Evolutionary conservation across 2,113 vertebrate genomes (phyloP), one percentile per base, ranked within the genome.

Genomic region (Vidua macroura): DNA sequence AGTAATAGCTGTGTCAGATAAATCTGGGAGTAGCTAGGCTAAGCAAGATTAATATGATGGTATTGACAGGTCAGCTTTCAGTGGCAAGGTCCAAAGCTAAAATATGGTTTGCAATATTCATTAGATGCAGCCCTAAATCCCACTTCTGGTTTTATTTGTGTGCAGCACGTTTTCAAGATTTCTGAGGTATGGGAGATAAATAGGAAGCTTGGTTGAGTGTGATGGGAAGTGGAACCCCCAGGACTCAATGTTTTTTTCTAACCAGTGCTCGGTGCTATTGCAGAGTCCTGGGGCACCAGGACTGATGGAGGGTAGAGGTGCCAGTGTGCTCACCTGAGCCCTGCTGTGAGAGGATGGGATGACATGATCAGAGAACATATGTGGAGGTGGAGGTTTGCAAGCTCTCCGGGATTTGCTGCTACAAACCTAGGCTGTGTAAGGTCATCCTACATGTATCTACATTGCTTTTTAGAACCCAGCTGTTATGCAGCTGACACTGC

Each of bases 71-170:
- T 67, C 60, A 94, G 68, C 44, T 67, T 92, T 72, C 55, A 77
- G 30, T 39, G 20, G 22, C 75, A 49, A 72, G 44, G 30, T 92
- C 75, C 76, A 73, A 58, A 86, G 74, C 35, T 68, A 88, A 96
- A 85, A 19, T 55, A 24, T 12, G 33, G 4, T 60, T 92, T 68
- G 23, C n/a, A 62, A 33, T 78, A 81, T 39, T 83, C 3, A 46
- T 86, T 51, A 33, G 15, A 80, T 78, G 66, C 37, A 69, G 18
- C 8, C 37, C 17, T 56, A 75, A 72, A 85, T 68, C 28, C 25
- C 41, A 68, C 62, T 75, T 37, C 17, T 84, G 56, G 9, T 21
- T 91, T 96, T 48, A 59, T 55, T 70, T 52, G 18, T 58, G 28
- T 63, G 8, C 15, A 76, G 49, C 18, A 43, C 0, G 0, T 56